phyloP scores from a whole-genome alignment of 2,113 vertebrate genomes.

The Scomber scombrus region DNA sequence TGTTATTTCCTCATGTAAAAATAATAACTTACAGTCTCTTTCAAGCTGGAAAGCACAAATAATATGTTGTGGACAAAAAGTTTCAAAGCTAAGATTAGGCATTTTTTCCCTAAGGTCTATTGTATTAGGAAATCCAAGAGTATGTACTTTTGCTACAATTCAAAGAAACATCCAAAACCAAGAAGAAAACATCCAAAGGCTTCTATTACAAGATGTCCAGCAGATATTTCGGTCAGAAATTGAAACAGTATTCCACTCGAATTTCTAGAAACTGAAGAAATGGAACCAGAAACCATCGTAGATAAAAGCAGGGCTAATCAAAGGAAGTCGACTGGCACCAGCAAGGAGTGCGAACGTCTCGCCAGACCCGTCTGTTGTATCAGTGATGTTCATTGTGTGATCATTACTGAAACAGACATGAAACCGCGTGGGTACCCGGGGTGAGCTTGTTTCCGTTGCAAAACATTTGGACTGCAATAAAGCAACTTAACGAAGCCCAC shows the following conservation, averaged over 20 bases:
- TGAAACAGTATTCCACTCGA: background rate
- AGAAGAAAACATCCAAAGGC: background rate
- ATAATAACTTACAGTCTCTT: too few relatives aligned
- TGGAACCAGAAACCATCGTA: constrained; percentile 3
- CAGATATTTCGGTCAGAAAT: background rate
- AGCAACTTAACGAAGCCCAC: constrained; percentile 37
- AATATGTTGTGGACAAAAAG: background rate
- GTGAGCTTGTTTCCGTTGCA: constrained; percentile 30
- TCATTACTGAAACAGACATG: constrained; percentile 51
- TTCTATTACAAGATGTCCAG: background rate
- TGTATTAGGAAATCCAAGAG: background rate
- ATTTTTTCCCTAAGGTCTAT: background rate
- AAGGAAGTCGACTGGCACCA: constrained; percentile 55
- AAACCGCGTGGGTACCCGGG: constrained; percentile 22
- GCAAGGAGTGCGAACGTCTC: constrained; percentile 39
- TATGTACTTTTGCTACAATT: background rate
- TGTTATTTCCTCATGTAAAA: background rate
- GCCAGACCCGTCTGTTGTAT: constrained; percentile 63
- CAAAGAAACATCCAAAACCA: background rate
- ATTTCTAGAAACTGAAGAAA: constrained; percentile 20
- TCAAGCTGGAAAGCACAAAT: background rate
- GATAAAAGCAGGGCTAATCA: constrained; percentile 51
- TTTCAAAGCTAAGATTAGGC: background rate
- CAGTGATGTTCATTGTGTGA: constrained; percentile 65
- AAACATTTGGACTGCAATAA: constrained; percentile 53